Conservation (phyloP, 2,113 vertebrate species). For the Periophthalmus modestus region DNA sequence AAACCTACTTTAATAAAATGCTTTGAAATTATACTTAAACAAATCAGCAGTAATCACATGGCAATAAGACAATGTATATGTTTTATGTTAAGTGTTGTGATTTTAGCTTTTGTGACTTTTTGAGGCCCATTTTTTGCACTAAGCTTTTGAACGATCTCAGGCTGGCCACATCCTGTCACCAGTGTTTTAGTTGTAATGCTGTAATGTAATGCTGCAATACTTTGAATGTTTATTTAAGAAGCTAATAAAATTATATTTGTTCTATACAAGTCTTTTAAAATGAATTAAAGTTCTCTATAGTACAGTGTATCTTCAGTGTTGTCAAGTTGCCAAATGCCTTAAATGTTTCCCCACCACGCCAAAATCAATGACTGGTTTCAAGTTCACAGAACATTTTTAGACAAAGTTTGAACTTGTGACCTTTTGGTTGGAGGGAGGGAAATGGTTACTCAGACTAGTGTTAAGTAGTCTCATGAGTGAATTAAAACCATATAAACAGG, state of each 20-base stretch:
- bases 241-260: slow-evolving; percentile 16
- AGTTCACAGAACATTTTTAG: no score
- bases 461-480: no score
- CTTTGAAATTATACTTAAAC: neutral
- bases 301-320: no score
- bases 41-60: slow-evolving; percentile 11
- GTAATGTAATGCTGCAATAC: slow-evolving; percentile 6
- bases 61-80: neutral
- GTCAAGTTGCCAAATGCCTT: no score
- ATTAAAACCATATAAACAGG: no score
- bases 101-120: slow-evolving; percentile 14
- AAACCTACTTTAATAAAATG: neutral
- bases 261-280: neutral
- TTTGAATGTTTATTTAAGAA: slow-evolving; percentile 63
- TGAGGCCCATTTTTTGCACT: slow-evolving; percentile 55
- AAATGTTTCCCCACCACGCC: no score
- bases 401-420: no score
- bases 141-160: slow-evolving; percentile 44
- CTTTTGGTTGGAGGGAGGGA: no score
- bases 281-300: no score
- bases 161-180: slow-evolving; percentile 29
- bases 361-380: no score
- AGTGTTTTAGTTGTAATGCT: slow-evolving; percentile 2
- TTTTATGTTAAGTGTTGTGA: neutral
- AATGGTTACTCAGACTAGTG: no score